Base-by-base conservation (phyloP, 2,888 invertebrate species). In the Folsomia candida region DNA sequence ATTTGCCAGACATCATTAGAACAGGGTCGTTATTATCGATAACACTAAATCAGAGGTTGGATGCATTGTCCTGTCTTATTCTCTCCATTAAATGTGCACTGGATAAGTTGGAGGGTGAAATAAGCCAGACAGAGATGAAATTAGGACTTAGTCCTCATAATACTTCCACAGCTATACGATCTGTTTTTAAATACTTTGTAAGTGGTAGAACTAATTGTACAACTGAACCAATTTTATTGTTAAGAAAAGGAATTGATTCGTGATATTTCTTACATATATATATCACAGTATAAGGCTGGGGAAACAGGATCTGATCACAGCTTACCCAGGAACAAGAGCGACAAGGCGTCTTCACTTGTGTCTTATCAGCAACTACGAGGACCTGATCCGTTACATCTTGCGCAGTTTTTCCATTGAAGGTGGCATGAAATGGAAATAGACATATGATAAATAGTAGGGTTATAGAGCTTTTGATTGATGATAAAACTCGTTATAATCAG, bases 111-210 rank as follows among this genome's bases (percentile, higher is more conserved):
- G 79, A 76, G 64, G 61, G 58, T 25, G 73, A 79, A 57, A 59
- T 79, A 24, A 47, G 37, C 20, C 60, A 70, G 63, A 77, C 78
- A 18, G 77, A 79, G 58, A 70, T 72, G 64, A 75, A 75, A 9
- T 61, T 76, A 60, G 77, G 77, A 28, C 54, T 77, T 14, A 69
- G 68, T 47, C 75, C 57, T 6, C 51, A 37, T 51, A n/a, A n/a
- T 4, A 72, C 77, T 9, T 60, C 72, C 2, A 69, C 69, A 51
- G 64, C 71, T 1, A 68, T 75, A 54, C 69, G 74, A 72, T 77
- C 77, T 9, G 73, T 75, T 25, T 75, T 77, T 51, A 77, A 77
- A 65, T 77, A 77, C 27, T 77, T 77, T 68, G 75, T 75, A 70
- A 72, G 76, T 54, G 29, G 20, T n/a, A n/a, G n/a, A n/a, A n/a